These are phyloP conservation scores for Autographa gamma DNA, from an alignment of 2,888 invertebrate species.

Conservation along the genomic window DNA sequence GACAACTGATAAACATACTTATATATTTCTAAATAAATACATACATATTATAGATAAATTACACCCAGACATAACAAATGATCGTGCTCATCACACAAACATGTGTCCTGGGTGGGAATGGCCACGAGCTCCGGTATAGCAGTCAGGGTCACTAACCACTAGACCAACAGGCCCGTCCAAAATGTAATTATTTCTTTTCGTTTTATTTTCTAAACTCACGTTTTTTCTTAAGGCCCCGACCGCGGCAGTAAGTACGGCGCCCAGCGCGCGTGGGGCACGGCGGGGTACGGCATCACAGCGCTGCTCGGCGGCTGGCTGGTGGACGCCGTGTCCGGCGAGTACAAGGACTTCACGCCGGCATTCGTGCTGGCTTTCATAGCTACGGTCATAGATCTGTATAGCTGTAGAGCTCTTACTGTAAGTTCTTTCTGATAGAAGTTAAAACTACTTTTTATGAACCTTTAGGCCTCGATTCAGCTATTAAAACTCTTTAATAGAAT, in stretches of 20 bases:
- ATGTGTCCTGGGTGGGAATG: no score
- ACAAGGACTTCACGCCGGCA: constrained; percentile 92
- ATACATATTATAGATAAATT: no score
- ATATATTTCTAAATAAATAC: no score
- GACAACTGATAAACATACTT: no score
- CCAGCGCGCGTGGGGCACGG: constrained; percentile 95
- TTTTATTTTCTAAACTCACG: neutral
- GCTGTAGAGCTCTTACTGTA: constrained; percentile 91
- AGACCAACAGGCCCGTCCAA: no score
- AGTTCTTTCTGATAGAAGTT: constrained; percentile 51
- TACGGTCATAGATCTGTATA: constrained; percentile 90
- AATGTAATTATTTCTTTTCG: constrained; percentile 6
- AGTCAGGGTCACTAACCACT: no score
- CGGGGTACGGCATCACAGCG: constrained; percentile 93
- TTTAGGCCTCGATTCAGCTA: no score
- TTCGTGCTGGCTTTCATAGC: constrained; percentile 91
- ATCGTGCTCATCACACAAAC: no score
- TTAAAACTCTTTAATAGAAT: no score
- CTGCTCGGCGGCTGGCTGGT: constrained; percentile 92
- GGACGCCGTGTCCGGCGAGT: constrained; percentile 89
- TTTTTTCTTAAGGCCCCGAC: constrained; percentile 88
- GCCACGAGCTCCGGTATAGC: no score
- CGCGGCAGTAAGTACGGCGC: constrained; percentile 92
- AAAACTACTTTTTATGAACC: no score
- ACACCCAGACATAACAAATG: no score